Evolutionary conservation across 2,113 vertebrate species (phyloP), one percentile per base, ranked within the genome.

Genomic region (Ptilorrhoa leucosticta): DNA sequence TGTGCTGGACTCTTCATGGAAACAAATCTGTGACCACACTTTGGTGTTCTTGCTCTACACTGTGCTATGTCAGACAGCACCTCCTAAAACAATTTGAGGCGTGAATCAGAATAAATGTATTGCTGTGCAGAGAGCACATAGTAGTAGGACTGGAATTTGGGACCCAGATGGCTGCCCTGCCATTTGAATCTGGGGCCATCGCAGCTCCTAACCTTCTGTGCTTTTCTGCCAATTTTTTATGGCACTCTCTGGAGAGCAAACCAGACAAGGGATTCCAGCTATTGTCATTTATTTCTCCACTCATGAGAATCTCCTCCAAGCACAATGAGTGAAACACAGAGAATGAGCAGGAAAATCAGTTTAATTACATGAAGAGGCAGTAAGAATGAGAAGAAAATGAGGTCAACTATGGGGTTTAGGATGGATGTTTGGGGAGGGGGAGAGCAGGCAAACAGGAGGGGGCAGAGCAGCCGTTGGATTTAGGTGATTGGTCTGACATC

Each of bases 321-420:
- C 83, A 97, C 93, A 91, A 93, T 92, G 94, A 97, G 86, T 85
- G 94, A 97, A 97, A 97, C 94, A 97, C n/a, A 83, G 95, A 97
- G 96, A 97, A 91, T 97, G 97, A 97, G 93, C 97, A 97, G 97
- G 97, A 98, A 98, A 98, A 98, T 98, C 96, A 63, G 97, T 97
- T 98, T 98, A 98, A 98, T 98, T 98, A 98, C 95, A 96, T 95
- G 91, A 97, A 95, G 95, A 97, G 95, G 72, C 96, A 96, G 88
- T 92, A 97, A 97, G 97, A 98, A 98, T 96, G 95, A 98, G 90
- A 97, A 84, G 75, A 96, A 97, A 97, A 97, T 98, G 96, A 98
- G 97, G 97, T 98, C 97, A 97, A 51, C 93, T 90, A 48, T 94
- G 86, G 97, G 96, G 96, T 94, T 96, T 95, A 94, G 81, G 51